Conservation (phyloP, 1,140 invertebrate species). For the Bombus haemorrhoidalis region DNA sequence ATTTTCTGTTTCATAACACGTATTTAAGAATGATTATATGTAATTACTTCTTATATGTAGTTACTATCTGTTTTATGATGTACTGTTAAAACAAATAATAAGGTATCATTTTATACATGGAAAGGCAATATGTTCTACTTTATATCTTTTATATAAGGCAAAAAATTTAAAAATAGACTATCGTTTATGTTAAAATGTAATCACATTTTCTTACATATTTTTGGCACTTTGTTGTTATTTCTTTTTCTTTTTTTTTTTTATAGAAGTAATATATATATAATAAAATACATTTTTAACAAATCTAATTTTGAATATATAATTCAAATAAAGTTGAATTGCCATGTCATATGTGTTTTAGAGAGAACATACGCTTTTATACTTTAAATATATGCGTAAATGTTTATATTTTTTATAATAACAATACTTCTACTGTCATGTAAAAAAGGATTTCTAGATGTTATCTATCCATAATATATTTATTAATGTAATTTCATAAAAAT, state of each 20-base stretch:
- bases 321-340: constrained; percentile 28
- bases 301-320: constrained; percentile 9
- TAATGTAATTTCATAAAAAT: constrained; percentile 19
- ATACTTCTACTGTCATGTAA: constrained; percentile 12
- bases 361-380: constrained; percentile 20
- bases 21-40: constrained; percentile 41
- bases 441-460: constrained; percentile 18
- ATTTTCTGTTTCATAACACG: constrained; percentile 32
- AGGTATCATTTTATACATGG: constrained; percentile 25
- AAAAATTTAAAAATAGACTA: not conserved
- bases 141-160: constrained; percentile 2
- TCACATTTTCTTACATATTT: constrained; percentile 17
- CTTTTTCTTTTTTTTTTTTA: not conserved
- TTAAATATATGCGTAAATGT: constrained; percentile 23
- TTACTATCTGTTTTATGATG: constrained; percentile 21
- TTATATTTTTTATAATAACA: constrained; percentile 33
- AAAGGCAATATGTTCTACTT: constrained; percentile 10
- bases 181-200: not conserved
- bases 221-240: not conserved
- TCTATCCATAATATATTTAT: constrained; percentile 13
- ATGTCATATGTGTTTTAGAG: not conserved
- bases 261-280: not conserved
- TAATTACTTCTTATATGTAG: constrained; percentile 31
- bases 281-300: constrained; percentile 2
- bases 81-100: constrained; percentile 32